phyloP scores from a whole-genome alignment of 2,888 invertebrate genomes.

The Prosapia bicincta region DNA sequence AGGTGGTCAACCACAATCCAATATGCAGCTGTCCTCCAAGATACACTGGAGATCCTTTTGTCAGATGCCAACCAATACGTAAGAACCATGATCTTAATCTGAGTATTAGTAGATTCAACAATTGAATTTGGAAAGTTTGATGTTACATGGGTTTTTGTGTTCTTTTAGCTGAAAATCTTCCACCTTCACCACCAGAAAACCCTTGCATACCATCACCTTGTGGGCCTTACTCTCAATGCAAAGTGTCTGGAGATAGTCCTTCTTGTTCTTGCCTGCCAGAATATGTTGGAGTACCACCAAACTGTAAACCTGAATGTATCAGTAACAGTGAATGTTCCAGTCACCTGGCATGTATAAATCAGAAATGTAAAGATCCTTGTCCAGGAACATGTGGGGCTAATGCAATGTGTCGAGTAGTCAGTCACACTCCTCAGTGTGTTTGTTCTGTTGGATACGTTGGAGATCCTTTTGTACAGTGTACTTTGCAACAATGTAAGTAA shows the following conservation, averaged over 20 bases:
- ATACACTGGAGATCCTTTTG: conserved; percentile 73
- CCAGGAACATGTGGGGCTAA: conserved; percentile 64
- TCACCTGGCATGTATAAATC: conserved; percentile 61
- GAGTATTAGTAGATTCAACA: no score
- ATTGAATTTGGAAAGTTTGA: no score
- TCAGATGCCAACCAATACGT: conserved; percentile 55
- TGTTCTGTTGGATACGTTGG: conserved; percentile 45
- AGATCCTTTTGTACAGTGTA: not conserved
- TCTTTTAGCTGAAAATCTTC: conserved; percentile 50
- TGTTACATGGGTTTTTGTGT: conserved; percentile 36
- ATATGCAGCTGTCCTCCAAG: conserved; percentile 64
- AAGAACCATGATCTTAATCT: no score
- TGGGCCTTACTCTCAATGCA: conserved; percentile 72
- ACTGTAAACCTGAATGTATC: conserved; percentile 71
- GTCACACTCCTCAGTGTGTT: conserved; percentile 68
- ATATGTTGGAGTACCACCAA: conserved; percentile 70
- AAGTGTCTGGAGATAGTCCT: conserved; percentile 59
- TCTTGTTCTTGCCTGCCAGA: conserved; percentile 69
- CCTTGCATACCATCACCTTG: conserved; percentile 73
- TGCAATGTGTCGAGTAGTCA: conserved; percentile 64
- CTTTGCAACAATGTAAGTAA: not conserved
- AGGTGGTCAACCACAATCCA: conserved; percentile 70
- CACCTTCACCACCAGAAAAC: conserved; percentile 28
- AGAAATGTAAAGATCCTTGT: conserved; percentile 68
- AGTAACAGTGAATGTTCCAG: conserved; percentile 45